Percentiles rank a stretch among this genome's conserved stretches.
Evolutionary conservation across 1,140 invertebrate species (phyloP).

Genomic region (Amyelois transitella): DNA sequence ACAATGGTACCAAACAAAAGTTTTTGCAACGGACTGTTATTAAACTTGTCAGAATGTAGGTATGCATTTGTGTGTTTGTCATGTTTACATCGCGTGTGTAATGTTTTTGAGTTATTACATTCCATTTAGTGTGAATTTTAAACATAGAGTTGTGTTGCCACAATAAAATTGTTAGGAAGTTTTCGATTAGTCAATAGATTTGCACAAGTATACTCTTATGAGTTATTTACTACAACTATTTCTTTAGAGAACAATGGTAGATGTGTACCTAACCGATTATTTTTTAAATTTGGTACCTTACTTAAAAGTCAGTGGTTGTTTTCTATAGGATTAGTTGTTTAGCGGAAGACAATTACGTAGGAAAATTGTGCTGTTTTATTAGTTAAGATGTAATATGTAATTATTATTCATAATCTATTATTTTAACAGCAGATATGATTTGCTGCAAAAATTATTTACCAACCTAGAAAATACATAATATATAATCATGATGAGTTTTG

Average conservation of each 20-base stretch:
- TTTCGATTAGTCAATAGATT: neutral
- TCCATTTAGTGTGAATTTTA: neutral
- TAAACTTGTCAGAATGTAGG: neutral
- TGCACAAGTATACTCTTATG: conserved; percentile 8
- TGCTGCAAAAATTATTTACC: neutral
- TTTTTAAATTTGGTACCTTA: too few species aligned
- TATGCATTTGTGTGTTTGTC: conserved; percentile 4
- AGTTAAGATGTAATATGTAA: neutral
- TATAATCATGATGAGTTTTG: neutral
- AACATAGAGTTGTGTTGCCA: conserved; percentile 1
- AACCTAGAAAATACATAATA: neutral
- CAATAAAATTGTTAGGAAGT: conserved; percentile 3
- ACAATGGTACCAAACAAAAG: too few species aligned
- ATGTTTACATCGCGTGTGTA: conserved; percentile 22
- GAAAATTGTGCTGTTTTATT: neutral
- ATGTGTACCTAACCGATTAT: too few species aligned
- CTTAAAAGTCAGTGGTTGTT: too few species aligned
- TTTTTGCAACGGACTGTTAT: neutral
- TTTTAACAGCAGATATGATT: neutral
- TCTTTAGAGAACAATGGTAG: too few species aligned
- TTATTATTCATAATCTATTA: neutral
- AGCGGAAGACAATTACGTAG: neutral
- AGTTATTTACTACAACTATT: conserved; percentile 7
- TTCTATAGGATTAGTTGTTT: too few species aligned
- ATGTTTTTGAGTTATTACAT: conserved; percentile 2